Evolutionary conservation across 2,113 vertebrate species (phyloP), one percentile per base, ranked within the genome.

Genomic region (Sapayoa aenigma): DNA sequence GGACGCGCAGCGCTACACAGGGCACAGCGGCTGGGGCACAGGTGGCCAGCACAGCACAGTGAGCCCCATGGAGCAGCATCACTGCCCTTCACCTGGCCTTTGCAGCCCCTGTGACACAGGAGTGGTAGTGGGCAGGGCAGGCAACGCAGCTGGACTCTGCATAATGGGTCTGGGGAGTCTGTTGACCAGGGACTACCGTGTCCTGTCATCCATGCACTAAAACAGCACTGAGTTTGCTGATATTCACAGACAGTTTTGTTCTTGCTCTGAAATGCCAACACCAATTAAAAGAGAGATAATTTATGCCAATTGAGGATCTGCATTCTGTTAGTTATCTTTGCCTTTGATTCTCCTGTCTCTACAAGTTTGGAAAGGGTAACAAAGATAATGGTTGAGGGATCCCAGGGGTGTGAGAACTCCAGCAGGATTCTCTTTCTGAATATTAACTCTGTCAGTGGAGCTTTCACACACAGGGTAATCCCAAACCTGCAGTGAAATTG

Each of bases 41-140:
- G 14, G 37, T 16, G 56, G 28, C 59, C 41, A 31, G 59, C 23
- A 23, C 67, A 37, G 81, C 69, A 30, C 28, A 0, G 4, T 14
- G 60, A 14, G 30, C 10, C 42, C 9, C 12, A 1, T 0, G 1
- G 17, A 47, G 31, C 78, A 65, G 47, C 22, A 7, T 4, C 52
- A 30, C 62, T 7, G 71, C 87, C 68, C 39, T 15, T 28, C 9
- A 0, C 21, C 1, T 12, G 17, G 75, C 33, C 59, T 37, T 42
- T 24, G 0, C 37, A 9, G 22, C 25, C 35, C 7, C 27, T 1
- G 4, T 5, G 24, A 3, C 42, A 31, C 11, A 7, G 1, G 28
- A 25, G 21, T 5, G 68, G 24, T 10, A 17, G 28, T 8, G 28
- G 25, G 60, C 30, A 17, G 33, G 24, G 3, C 28, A 37, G 9